Evolutionary conservation across 2,113 vertebrate species (phyloP).

Genomic region (Phyllostomus discolor): DNA sequence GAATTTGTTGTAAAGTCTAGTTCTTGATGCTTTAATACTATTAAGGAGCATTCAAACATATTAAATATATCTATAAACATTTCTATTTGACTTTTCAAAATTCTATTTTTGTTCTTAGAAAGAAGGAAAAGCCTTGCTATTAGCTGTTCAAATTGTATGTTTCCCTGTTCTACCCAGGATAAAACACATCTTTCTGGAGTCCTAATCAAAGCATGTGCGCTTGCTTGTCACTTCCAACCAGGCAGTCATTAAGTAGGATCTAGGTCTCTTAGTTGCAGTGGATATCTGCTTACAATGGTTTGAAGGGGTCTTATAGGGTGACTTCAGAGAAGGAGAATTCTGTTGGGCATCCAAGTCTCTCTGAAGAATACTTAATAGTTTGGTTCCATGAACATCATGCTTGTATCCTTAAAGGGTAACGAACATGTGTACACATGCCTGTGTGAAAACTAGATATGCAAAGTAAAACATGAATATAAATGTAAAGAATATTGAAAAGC

Average conservation of each 20-base stretch:
- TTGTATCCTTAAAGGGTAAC: background rate
- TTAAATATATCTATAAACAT: background rate
- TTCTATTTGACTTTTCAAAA: background rate
- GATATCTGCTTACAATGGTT: background rate
- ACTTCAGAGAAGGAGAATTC: background rate
- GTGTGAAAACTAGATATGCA: background rate
- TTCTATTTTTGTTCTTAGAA: background rate
- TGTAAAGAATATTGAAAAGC: background rate
- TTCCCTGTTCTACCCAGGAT: background rate
- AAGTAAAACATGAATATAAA: background rate
- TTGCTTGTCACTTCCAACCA: background rate
- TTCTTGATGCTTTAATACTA: background rate
- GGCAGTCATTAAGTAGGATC: background rate
- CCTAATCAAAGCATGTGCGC: background rate
- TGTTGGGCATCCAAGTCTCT: background rate
- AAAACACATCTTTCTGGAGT: background rate
- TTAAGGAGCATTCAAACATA: background rate
- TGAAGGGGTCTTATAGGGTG: background rate
- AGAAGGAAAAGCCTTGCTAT: background rate
- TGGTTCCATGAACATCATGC: background rate
- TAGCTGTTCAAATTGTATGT: background rate
- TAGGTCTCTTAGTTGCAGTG: background rate
- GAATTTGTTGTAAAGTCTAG: background rate
- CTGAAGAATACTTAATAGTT: background rate
- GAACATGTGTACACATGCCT: background rate